Percentiles rank a stretch among this genome's conserved stretches.
Conservation (phyloP, 2,797 vertebrate species). For the Vultur gryphus region DNA sequence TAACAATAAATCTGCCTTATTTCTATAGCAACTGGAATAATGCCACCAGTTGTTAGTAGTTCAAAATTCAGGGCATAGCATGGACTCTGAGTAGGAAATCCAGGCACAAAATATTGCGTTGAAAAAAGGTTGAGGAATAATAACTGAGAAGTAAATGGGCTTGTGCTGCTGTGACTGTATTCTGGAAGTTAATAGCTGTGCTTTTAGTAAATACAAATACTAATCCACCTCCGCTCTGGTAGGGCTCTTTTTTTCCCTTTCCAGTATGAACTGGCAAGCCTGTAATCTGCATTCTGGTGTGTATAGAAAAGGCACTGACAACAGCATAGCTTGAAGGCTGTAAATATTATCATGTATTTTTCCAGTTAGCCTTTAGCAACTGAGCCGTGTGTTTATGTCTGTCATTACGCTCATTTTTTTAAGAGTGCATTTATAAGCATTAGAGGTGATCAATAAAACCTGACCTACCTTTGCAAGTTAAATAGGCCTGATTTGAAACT, state of each 20-base stretch:
- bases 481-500: constrained; percentile 18
- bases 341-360: background rate
- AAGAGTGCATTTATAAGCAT: background rate
- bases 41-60: background rate
- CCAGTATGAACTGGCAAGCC: background rate
- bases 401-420: background rate
- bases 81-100: background rate
- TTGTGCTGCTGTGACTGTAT: background rate
- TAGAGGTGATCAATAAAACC: constrained; percentile 32
- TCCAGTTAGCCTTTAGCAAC: background rate
- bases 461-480: constrained; percentile 29
- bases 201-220: background rate
- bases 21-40: background rate
- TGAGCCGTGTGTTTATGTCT: background rate
- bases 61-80: background rate
- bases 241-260: background rate
- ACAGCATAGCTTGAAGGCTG: background rate
- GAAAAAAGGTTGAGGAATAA: background rate
- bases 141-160: background rate
- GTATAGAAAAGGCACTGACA: background rate
- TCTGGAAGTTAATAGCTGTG: background rate
- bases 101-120: background rate
- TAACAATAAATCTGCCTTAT: background rate
- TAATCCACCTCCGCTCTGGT: background rate
- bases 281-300: background rate